phyloP scores from a whole-genome alignment of 2,113 vertebrate genomes.

The Sakesphorus luctuosus region DNA sequence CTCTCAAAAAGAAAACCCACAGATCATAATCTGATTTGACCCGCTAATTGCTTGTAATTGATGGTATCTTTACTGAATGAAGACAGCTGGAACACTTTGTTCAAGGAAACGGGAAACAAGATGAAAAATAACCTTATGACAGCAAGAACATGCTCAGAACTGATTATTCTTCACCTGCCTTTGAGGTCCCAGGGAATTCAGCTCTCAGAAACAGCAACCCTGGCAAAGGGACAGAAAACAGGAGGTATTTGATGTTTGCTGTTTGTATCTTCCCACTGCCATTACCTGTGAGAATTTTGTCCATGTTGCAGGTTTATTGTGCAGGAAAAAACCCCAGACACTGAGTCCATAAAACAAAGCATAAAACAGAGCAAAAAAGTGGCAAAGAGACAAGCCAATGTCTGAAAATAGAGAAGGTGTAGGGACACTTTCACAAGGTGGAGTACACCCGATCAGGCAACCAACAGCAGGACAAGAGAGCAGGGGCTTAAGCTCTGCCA shows the following conservation, averaged over 20 bases:
- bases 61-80: neutral
- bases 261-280: neutral
- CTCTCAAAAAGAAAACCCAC: neutral
- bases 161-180: neutral
- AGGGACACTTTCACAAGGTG: fast-evolving
- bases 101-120: neutral
- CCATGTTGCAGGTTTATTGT: neutral
- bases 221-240: neutral
- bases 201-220: neutral
- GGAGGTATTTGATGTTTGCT: neutral
- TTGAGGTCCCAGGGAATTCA: neutral
- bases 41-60: conserved; percentile 21
- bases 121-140: conserved; percentile 9
- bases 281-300: neutral
- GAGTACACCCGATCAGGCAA: neutral
- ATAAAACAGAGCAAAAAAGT: neutral
- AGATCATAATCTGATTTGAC: conserved; percentile 1
- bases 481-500: too few relatives aligned
- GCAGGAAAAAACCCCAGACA: neutral
- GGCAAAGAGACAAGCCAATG: neutral
- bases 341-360: neutral
- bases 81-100: conserved; percentile 10
- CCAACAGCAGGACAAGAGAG: too few relatives aligned
- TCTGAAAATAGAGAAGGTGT: neutral
- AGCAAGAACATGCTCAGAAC: neutral